Evolutionary conservation across 1,140 invertebrate species (phyloP), one percentile per base, ranked within the genome.

Genomic region (Nomia melanderi): DNA sequence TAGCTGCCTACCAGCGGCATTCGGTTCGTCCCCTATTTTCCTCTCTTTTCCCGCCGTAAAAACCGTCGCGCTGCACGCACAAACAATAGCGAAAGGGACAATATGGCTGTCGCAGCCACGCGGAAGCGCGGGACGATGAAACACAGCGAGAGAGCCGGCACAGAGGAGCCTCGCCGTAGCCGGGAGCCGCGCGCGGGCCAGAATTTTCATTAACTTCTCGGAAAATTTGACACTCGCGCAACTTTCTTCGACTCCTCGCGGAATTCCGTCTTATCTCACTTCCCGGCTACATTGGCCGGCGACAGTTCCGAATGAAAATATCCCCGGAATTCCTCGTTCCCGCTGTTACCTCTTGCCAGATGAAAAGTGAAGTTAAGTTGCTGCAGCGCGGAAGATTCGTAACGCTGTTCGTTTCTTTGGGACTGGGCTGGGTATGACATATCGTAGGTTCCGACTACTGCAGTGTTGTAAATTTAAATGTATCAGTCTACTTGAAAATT

Each of bases 141-240:
- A 50, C n/a, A 17, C 17, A 31, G 23, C 1, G 20, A 23, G 2
- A 33, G 20, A 6, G 1, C 2, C 31, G 6, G 1, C 1, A 6
- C n/a, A 7, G 23, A 2, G 9, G 8, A 33, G 44, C 11, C 17
- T 33, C 17, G 11, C 5, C n/a, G 6, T 11, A 25, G 1, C 9
- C 4, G 11, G 54, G n/a, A n/a, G n/a, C n/a, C n/a, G n/a, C n/a
- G n/a, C 20, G 17, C 8, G 1, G 33, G 11, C 17, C 27, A 25
- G 39, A 47, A 60, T 71, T 60, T 71, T 71, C 54, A 71, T 71
- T 71, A 71, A 71, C 59, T 47, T 20, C 14, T 1, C 27, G 0
- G 14, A 2, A 20, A 25, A 60, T 33, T 25, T 9, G 39, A 31
- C 25, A 7, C 7, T 20, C 11, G 14, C 2, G 17, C 41, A 31